Evolutionary conservation across 2,797 vertebrate genomes (phyloP).

Genomic region (Nyctibius grandis): DNA sequence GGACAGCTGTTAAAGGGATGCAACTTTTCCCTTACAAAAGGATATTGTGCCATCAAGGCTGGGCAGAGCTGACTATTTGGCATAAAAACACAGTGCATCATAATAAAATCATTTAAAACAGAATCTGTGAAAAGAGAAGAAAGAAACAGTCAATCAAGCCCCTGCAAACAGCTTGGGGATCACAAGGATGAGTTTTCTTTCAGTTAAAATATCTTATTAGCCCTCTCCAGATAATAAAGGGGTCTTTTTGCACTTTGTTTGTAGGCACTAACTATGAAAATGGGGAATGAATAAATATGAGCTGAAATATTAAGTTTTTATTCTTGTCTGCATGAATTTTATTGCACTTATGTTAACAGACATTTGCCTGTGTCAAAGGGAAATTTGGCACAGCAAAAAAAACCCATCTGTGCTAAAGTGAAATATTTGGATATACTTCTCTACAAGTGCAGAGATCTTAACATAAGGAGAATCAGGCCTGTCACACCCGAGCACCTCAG

Average conservation of each 20-base stretch:
- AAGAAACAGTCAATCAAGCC: conserved; percentile 22
- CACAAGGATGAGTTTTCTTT: not conserved
- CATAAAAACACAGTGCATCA: conserved; percentile 98
- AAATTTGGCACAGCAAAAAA: not conserved
- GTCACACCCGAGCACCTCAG: not conserved
- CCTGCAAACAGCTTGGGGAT: not conserved
- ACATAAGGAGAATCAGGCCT: not conserved
- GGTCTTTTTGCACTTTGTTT: not conserved
- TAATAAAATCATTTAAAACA: conserved; percentile 90
- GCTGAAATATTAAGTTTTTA: not conserved
- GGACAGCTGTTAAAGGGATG: not conserved
- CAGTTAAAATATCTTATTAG: not conserved
- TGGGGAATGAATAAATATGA: not conserved
- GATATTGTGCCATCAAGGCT: conserved; percentile 95
- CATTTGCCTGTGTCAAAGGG: not conserved
- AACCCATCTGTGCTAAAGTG: not conserved
- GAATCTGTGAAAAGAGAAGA: conserved; percentile 79
- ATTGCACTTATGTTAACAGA: not conserved
- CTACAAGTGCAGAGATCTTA: not conserved
- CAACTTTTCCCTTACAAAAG: conserved; percentile 73
- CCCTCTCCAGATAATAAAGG: not conserved
- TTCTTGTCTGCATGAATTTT: not conserved
- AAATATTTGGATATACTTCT: not conserved
- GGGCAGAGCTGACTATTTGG: conserved; percentile 91
- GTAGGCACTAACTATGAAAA: not conserved